Evolutionary conservation across 2,113 vertebrate species (phyloP), one percentile per base, ranked within the genome.

Genomic region (Trogon surrucura): DNA sequence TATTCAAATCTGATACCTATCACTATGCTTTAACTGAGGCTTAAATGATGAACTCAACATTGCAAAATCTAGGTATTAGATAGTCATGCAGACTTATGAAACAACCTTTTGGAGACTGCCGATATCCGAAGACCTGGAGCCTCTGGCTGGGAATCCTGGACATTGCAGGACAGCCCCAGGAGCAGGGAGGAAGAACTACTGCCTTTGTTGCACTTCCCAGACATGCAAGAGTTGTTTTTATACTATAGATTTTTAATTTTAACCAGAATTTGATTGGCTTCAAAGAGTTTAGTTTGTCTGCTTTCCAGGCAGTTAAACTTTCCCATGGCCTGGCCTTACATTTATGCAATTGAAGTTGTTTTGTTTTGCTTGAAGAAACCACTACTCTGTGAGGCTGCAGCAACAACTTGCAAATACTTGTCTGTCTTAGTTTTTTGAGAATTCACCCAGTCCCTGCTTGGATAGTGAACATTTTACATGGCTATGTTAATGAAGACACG

Each of bases 261-360:
- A 70, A 36, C 27, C n/a, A 11, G 9, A 75, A 58, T 80, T 51
- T 65, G 8, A 29, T 54, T 56, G 16, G 27, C 30, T 85, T 92
- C 48, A 27, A 60, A 79, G 48, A 84, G 25, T 64, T 89, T 75
- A 32, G 17, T 87, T 79, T 88, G 50, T 86, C 38, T 48, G 0
- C 50, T 90, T 95, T 91, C 62, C 71, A 80, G 60, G 16, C 16
- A 66, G 50, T 41, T 78, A 80, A 91, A 92, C 17, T 94, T 95
- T 94, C 95, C 83, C 88, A 88, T 88, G 80, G 72, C 62, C 51
- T 13, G 13, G 36, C 16, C 56, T 91, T 80, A 62, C 4, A 13
- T 67, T 60, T 16, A 15, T 84, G 30, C 45, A 57, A 36, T 26
- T 27, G 61, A 47, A 83, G 25, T 7, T 54, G 48, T 61, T 94